phyloP scores from a whole-genome alignment of 2,113 vertebrate genomes.

The Petromus typicus region DNA sequence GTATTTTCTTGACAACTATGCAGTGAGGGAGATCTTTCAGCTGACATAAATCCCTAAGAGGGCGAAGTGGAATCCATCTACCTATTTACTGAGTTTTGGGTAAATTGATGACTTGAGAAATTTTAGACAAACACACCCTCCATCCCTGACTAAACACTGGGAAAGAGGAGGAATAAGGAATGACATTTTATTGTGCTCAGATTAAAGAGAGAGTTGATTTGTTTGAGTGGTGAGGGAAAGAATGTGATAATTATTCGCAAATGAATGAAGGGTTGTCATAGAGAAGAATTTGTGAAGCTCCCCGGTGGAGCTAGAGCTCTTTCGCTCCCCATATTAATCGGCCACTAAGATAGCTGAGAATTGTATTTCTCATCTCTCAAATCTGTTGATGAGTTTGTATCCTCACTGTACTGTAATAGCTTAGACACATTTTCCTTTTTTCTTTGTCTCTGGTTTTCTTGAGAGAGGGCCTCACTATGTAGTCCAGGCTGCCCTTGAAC shows the following conservation, averaged over 20 bases:
- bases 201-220: neutral
- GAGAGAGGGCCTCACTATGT: neutral
- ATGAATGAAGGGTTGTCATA: neutral
- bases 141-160: neutral
- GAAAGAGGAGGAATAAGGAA: neutral
- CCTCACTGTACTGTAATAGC: neutral
- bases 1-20: conserved; percentile 69
- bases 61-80: neutral
- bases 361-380: neutral
- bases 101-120: conserved; percentile 31
- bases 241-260: neutral
- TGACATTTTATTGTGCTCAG: neutral
- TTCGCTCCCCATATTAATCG: neutral
- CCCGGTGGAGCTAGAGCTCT: neutral
- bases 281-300: neutral
- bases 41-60: conserved; percentile 57
- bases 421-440: neutral
- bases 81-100: conserved; percentile 33
- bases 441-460: neutral
- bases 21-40: conserved; percentile 47
- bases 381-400: neutral
- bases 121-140: neutral
- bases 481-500: neutral
- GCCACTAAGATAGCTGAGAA: neutral
- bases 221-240: neutral